A percentile compares a stretch with the other conserved stretches of the same genome.
These are phyloP conservation scores for Rhinichthys klamathensis DNA, from an alignment of 2,113 vertebrate genomes.

Conservation along the genomic window DNA sequence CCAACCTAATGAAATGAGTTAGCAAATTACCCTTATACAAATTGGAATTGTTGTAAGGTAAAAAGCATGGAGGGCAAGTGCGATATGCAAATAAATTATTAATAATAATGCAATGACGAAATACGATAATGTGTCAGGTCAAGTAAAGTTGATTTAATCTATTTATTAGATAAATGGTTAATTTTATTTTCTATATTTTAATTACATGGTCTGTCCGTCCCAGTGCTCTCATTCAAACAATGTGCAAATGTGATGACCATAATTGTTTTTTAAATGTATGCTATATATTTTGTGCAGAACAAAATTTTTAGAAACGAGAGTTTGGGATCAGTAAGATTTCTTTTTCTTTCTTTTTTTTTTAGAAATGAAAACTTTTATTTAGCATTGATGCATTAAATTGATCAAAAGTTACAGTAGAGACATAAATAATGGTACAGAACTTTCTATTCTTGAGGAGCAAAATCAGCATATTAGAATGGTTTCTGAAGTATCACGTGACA, in stretches of 20 bases:
- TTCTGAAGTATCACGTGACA: background rate
- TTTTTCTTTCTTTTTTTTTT: too few relatives aligned
- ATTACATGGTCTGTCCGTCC: too few relatives aligned
- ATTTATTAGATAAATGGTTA: too few relatives aligned
- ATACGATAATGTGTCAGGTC: background rate
- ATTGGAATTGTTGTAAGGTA: background rate
- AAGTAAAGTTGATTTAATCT: too few relatives aligned
- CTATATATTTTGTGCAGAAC: background rate
- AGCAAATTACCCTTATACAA: background rate
- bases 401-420: background rate
- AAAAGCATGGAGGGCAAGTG: background rate
- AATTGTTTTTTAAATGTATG: background rate
- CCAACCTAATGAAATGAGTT: background rate
- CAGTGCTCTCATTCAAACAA: background rate
- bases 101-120: background rate
- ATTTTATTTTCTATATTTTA: too few relatives aligned
- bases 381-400: background rate
- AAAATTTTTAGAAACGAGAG: too few relatives aligned
- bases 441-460: background rate
- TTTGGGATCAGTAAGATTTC: too few relatives aligned
- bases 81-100: too few relatives aligned
- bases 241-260: background rate
- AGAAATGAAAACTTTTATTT: background rate
- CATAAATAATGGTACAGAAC: background rate
- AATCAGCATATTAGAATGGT: background rate